Evolutionary conservation across 2,113 vertebrate species (phyloP), one percentile per base, ranked within the genome.

Genomic region (Pavo muticus): DNA sequence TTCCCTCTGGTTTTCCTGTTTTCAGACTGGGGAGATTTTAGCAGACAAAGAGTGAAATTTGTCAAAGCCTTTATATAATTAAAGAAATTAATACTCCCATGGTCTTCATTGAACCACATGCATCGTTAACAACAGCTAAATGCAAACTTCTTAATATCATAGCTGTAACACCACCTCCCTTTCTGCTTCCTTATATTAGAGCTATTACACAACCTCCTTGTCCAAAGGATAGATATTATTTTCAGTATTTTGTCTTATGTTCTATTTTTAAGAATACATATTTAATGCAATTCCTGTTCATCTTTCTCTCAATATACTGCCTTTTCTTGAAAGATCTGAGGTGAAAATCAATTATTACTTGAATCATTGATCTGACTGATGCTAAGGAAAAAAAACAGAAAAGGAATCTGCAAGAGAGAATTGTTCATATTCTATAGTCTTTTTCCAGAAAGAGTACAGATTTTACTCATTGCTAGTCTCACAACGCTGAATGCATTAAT

Each of bases 401-500:
- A 70, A 90, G 5, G 37, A 90, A 78, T 72, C 73, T 93, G 67
- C 65, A 88, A 24, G 13, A 87, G 72, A 91, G 47, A 88, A 61
- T 87, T 94, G 35, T 27, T 84, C 45, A 73, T 87, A 77, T 64
- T 79, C 9, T 1, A 50, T 61, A 69, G 72, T 65, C 57, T 86
- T 96, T 54, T 90, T 75, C 74, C 47, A 44, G 78, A 84, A 92
- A 77, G 56, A 70, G n/a, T 82, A 76, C 52, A 91, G 80, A 67
- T 94, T 95, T 92, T 85, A 61, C n/a, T 85, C 64, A 60, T 84
- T 0, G 0, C 30, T 70, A 88, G 71, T 84, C 76, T 87, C 82
- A 70, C 68, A 83, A 63, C 68, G 70, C 60, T 85, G 86, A 88
- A 85, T 83, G 54, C 91, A 93, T 95, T 91, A 94, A 95, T 96